Percentiles rank a stretch among this genome's conserved stretches.
phyloP scores from a whole-genome alignment of 2,113 vertebrate genomes.

The Chitala chitala region DNA sequence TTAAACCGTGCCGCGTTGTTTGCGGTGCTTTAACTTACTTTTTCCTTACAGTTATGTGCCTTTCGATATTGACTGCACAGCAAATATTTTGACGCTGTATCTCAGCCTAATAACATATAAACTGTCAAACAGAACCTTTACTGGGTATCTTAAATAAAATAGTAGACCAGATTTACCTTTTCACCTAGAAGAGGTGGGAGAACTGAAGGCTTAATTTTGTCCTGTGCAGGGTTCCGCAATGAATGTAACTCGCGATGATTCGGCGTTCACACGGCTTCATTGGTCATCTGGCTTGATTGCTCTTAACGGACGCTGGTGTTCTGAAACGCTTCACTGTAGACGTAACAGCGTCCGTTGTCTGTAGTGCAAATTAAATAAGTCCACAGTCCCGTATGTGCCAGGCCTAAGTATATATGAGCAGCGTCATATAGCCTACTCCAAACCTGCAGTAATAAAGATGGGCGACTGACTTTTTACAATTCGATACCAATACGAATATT shows the following conservation, averaged over 20 bases:
- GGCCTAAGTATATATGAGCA: too few relatives aligned
- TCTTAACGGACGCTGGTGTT: background rate
- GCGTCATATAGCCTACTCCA: too few relatives aligned
- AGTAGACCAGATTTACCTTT: background rate
- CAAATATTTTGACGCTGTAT: background rate
- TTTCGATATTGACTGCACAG: background rate
- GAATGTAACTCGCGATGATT: background rate
- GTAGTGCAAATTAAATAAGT: too few relatives aligned
- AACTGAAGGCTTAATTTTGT: background rate
- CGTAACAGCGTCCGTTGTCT: too few relatives aligned
- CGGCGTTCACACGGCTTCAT: background rate
- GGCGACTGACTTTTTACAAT: too few relatives aligned
- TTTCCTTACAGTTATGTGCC: slow-evolving; percentile 14
- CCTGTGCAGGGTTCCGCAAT: background rate
- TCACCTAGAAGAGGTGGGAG: background rate
- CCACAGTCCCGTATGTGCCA: too few relatives aligned
- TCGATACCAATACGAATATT: too few relatives aligned
- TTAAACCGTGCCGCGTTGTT: slow-evolving; percentile 33
- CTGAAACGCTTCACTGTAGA: background rate
- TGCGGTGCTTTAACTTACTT: slow-evolving; percentile 25
- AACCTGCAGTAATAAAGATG: too few relatives aligned
- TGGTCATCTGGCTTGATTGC: background rate
- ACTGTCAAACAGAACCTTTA: background rate
- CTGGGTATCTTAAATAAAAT: background rate
- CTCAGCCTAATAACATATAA: background rate